A percentile compares a stretch with the other conserved stretches of the same genome.
These are phyloP conservation scores for Garrulus glandarius DNA, from an alignment of 2,797 vertebrate genomes.

Conservation along the genomic window DNA sequence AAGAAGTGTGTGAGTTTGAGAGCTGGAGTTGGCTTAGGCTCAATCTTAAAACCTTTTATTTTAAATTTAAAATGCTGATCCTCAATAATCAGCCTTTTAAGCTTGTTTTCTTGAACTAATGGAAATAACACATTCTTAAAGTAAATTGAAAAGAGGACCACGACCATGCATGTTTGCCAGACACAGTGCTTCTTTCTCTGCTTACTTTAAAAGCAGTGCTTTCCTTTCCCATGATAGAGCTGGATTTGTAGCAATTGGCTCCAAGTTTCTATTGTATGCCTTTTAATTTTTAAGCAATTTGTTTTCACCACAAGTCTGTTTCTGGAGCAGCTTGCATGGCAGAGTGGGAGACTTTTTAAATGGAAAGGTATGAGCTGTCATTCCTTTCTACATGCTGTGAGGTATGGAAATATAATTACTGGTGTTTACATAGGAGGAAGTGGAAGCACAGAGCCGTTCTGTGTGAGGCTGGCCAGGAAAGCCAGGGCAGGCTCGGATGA, in stretches of 20 bases:
- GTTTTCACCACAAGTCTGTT: constrained; percentile 23
- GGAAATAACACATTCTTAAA: background rate
- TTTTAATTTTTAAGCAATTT: constrained; percentile 32
- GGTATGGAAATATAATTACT: constrained; percentile 47
- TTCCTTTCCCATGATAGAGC: background rate
- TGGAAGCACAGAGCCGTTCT: constrained; percentile 12
- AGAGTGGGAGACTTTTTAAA: background rate
- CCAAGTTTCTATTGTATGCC: constrained; percentile 5
- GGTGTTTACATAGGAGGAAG: constrained; percentile 36
- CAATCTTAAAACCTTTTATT: background rate
- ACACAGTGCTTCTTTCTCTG: background rate
- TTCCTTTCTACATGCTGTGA: constrained; percentile 26
- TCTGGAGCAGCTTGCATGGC: background rate
- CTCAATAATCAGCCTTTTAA: background rate
- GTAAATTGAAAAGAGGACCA: background rate
- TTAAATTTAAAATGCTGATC: background rate
- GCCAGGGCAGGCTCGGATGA: background rate
- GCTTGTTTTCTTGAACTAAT: background rate
- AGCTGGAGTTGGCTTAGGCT: background rate
- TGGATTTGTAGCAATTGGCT: background rate
- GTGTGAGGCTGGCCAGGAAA: background rate
- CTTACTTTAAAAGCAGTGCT: background rate
- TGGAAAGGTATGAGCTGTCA: constrained; percentile 24
- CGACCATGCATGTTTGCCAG: background rate
- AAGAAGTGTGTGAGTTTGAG: background rate